Evolutionary conservation across 2,797 vertebrate genomes (phyloP), one percentile per base, ranked within the genome.

Genomic region (Sebastes matsubarae): DNA sequence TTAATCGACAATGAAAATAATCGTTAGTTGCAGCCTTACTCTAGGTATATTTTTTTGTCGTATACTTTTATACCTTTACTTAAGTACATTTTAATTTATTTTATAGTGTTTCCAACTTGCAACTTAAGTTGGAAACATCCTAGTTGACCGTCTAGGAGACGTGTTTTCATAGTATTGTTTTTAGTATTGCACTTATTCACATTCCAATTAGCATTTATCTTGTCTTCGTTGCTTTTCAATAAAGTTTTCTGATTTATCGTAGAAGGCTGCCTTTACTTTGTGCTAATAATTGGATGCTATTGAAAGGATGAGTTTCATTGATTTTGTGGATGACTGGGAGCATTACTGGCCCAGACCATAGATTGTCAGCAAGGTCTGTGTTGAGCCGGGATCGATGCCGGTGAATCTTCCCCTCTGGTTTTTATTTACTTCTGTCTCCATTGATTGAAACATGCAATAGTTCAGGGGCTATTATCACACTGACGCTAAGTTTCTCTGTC

Each of bases 251-350:
- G 97, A 99, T 98, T 98, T 97, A 98, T 97, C 90, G 96, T 82
- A 66, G 95, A 95, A 95, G 93, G 92, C 94, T 95, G 92, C 88
- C 93, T 97, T 96, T 96, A 96, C 89, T 90, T 96, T 97, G 97
- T 97, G 96, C 96, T 97, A 97, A 97, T 99, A 99, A 99, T 98
- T 99, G 97, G 96, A 98, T 97, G 96, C 95, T 97, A 96, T 97
- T 97, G 97, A 97, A 98, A 97, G 97, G 98, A 99, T 98, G 97
- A 97, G 96, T 97, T 98, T 98, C 96, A 99, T 99, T 97, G 97
- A 99, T 99, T 96, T 96, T 93, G 94, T 95, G 95, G 96, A 96
- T 96, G 97, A 97, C 97, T 96, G 96, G 93, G 97, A 96, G 96
- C 96, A 96, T 97, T 97, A 96, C 95, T 91, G 96, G 96, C 94